Conservation (phyloP, 2,797 vertebrate genomes). For the Masticophis lateralis region DNA sequence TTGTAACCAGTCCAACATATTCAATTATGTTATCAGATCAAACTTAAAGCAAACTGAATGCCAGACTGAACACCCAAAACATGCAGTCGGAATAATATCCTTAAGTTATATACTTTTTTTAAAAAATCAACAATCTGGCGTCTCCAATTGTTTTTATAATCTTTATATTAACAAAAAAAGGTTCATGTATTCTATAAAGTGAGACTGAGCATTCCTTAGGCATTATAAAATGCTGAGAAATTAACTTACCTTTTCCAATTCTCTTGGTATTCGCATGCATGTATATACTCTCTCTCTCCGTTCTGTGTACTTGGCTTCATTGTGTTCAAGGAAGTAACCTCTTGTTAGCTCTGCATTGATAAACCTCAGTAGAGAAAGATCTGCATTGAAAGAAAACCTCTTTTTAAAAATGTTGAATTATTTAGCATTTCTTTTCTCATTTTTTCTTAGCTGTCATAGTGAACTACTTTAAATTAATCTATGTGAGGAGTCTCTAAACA, state of each 20-base stretch:
- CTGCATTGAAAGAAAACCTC: conserved; percentile 69
- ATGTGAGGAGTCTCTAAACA: not conserved
- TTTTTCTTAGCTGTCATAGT: not conserved
- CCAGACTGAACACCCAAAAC: not conserved
- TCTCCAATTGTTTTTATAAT: not conserved
- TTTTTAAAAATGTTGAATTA: conserved; percentile 15
- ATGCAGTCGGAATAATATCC: rapidly evolving
- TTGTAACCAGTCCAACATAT: not conserved
- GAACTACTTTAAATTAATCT: not conserved
- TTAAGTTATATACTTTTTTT: not conserved
- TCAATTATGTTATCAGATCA: conserved; percentile 2
- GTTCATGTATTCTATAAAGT: conserved; percentile 19
- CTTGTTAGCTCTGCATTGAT: conserved; percentile 92
- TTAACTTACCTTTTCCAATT: conserved; percentile 90
- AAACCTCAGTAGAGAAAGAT: conserved; percentile 89
- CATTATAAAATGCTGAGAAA: not conserved
- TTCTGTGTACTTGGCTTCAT: conserved; percentile 96
- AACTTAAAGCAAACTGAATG: not conserved
- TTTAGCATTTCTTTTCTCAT: conserved; percentile 3
- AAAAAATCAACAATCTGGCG: not conserved
- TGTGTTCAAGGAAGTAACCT: conserved; percentile 98
- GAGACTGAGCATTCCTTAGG: conserved; percentile 5
- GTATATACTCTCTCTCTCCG: conserved; percentile 93
- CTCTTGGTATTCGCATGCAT: conserved; percentile 94
- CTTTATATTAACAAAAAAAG: not conserved